Percentiles rank a stretch among this genome's conserved stretches.
These are phyloP conservation scores for Eupithecia insigniata DNA, from an alignment of 2,888 invertebrate species.

Conservation along the genomic window DNA sequence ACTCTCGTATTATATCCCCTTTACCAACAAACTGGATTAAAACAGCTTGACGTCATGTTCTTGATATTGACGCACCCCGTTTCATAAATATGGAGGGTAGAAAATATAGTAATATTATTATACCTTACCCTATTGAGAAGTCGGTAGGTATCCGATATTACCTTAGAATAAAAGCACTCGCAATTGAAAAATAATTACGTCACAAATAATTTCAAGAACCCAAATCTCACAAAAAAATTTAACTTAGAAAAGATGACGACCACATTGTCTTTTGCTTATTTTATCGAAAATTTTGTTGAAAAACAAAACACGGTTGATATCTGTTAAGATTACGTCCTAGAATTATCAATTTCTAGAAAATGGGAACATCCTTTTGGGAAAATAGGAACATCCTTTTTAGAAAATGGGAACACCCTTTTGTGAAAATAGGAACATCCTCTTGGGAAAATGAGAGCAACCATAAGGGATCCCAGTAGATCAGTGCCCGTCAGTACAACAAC, in stretches of 20 bases:
- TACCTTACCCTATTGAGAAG: neutral
- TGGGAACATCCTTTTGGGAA: neutral
- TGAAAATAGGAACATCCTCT: too few species aligned
- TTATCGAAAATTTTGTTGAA: neutral
- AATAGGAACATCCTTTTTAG: too few species aligned
- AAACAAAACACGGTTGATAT: neutral
- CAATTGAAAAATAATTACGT: neutral
- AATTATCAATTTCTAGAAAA: neutral
- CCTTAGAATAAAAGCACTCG: neutral
- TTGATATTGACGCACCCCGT: slow-evolving; percentile 2
- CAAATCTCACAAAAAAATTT: neutral
- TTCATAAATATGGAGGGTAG: neutral
- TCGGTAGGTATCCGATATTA: neutral
- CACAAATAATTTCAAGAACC: neutral
- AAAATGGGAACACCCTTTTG: neutral
- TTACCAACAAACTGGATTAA: neutral
- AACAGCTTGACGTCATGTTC: slow-evolving; percentile 7
- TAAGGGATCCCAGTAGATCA: too few species aligned
- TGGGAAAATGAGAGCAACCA: neutral
- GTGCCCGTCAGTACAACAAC: neutral
- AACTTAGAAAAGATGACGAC: neutral
- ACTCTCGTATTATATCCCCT: neutral
- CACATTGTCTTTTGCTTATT: neutral
- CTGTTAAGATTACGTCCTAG: neutral
- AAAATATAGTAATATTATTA: neutral